A percentile compares a stretch with the other conserved stretches of the same genome.
Evolutionary conservation across 2,113 vertebrate species (phyloP).

Genomic region (Cyphomyrus plagiostoma): DNA sequence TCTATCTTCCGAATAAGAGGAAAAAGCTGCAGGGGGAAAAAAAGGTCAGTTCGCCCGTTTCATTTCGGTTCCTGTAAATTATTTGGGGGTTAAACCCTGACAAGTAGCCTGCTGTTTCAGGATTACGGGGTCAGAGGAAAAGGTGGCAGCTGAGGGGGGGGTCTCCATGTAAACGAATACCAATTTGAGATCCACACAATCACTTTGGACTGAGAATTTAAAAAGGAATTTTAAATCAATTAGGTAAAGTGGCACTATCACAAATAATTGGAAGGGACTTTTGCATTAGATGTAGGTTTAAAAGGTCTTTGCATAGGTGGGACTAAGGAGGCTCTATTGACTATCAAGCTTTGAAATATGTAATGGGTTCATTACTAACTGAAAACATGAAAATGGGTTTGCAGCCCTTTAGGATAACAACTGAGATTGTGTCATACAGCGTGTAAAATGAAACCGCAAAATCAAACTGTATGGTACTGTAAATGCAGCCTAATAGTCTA

Average conservation of each 20-base stretch:
- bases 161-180: neutral
- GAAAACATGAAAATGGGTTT: neutral
- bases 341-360: neutral
- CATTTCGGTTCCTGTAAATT: conserved; percentile 60
- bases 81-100: conserved; percentile 53
- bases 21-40: conserved; percentile 46
- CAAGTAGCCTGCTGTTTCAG: conserved; percentile 23
- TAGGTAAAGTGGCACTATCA: neutral
- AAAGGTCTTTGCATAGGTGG: neutral
- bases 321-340: neutral
- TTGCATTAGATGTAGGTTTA: neutral
- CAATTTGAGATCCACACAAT: neutral
- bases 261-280: neutral
- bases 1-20: conserved; percentile 72
- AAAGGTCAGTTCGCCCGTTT: conserved; percentile 54
- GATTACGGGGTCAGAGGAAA: neutral
- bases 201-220: neutral
- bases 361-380: neutral
- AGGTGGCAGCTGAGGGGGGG: neutral
- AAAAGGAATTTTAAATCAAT: neutral
- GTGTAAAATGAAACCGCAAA: neutral
- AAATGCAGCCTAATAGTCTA: neutral
- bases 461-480: neutral
- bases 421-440: neutral
- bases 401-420: neutral